Evolutionary conservation across 1,140 invertebrate species (phyloP).

Genomic region (Pissodes strobi): DNA sequence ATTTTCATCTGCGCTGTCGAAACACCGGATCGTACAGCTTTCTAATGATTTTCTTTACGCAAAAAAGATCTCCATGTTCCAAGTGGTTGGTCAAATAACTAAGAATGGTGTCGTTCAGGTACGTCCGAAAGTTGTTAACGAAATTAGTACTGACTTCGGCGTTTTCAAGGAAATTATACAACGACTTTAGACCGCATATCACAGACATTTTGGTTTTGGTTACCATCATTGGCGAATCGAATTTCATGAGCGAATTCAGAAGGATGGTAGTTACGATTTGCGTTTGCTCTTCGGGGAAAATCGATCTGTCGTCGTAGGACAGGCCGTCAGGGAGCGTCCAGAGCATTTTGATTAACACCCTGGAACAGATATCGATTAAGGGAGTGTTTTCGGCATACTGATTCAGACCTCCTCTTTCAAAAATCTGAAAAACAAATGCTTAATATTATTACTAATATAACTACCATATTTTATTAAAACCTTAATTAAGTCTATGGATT

Average conservation of each 20-base stretch:
- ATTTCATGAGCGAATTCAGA: constrained; percentile 39
- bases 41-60: constrained; percentile 38
- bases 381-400: constrained; percentile 45
- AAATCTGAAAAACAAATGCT: constrained; percentile 40
- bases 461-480: too few relatives aligned
- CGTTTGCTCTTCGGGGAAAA: constrained; percentile 49
- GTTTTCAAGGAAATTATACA: constrained; percentile 42
- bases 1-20: constrained; percentile 24
- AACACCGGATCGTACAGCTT: constrained; percentile 39
- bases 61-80: constrained; percentile 35
- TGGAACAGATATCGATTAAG: constrained; percentile 32
- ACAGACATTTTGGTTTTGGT: constrained; percentile 42
- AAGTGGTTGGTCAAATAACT: constrained; percentile 37
- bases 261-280: constrained; percentile 43
- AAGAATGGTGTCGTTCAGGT: constrained; percentile 40
- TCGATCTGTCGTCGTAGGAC: constrained; percentile 47
- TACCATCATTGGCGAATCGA: constrained; percentile 40
- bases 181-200: constrained; percentile 43
- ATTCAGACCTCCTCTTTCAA: constrained; percentile 45
- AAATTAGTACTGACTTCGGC: constrained; percentile 39
- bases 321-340: constrained; percentile 46
- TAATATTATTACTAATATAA: too few relatives aligned
- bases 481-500: too few relatives aligned
- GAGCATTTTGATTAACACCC: constrained; percentile 39
- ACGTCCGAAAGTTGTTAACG: constrained; percentile 34